phyloP scores from a whole-genome alignment of 2,797 vertebrate species.

The Chromobotia macracanthus region DNA sequence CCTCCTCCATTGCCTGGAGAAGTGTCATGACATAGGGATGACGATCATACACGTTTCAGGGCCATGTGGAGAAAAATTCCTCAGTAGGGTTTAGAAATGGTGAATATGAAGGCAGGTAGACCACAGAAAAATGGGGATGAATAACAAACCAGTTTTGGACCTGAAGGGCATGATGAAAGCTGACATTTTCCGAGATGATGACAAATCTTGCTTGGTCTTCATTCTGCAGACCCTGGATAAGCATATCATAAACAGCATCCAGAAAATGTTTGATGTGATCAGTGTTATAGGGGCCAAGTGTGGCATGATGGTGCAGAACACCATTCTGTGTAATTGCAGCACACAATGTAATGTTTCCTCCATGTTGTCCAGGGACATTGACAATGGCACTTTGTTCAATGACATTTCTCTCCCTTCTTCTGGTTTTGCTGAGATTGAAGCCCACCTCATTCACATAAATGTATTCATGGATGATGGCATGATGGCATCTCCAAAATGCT shows the following conservation, averaged over 20 bases:
- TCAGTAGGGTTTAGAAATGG: not conserved
- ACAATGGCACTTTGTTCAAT: no score
- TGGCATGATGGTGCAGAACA: no score
- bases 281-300: no score
- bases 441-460: no score
- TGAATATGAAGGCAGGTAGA: not conserved
- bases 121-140: slow-evolving; percentile 2
- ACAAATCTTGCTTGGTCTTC: slow-evolving; percentile 22
- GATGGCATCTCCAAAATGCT: no score
- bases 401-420: no score
- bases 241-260: not conserved
- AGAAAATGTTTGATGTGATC: no score
- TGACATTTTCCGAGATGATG: slow-evolving; percentile 28
- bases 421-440: no score
- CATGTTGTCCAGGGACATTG: no score
- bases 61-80: not conserved
- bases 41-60: not conserved
- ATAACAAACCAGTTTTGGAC: slow-evolving; percentile 18
- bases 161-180: not conserved
- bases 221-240: not conserved
- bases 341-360: no score
- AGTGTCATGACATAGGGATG: not conserved
- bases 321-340: no score
- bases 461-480: no score
- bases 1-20: slow-evolving; percentile 13